Conservation (phyloP, 2,797 vertebrate species). For the Siniperca obscura region DNA sequence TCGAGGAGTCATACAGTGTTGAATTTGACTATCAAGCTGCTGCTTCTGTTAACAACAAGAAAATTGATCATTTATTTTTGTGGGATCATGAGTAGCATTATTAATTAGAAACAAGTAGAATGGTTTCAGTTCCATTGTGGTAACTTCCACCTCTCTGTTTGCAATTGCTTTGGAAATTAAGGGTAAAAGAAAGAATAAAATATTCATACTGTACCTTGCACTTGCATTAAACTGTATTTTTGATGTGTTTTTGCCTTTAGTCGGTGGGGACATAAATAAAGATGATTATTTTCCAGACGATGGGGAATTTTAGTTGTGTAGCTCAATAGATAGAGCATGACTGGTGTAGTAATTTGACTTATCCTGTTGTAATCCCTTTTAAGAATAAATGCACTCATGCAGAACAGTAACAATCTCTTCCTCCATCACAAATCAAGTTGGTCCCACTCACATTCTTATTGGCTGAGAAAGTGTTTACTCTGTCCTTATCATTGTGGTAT, state of each 20-base stretch:
- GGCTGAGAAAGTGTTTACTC: slow-evolving; percentile 28
- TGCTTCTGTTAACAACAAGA: neutral
- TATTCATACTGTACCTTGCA: neutral
- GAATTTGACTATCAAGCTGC: neutral
- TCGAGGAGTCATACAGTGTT: neutral
- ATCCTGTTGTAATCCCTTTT: slow-evolving; percentile 36
- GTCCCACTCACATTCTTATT: slow-evolving; percentile 38
- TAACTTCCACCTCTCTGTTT: neutral
- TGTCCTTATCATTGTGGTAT: slow-evolving; percentile 6
- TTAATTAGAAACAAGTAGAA: neutral
- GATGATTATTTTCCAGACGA: neutral
- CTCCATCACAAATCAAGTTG: slow-evolving; percentile 23
- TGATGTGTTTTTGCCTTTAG: neutral
- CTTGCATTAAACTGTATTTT: neutral
- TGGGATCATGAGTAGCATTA: neutral
- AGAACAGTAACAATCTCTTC: slow-evolving; percentile 21
- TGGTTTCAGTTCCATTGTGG: slow-evolving; percentile 5
- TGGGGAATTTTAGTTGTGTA: slow-evolving; percentile 1
- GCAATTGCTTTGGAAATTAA: neutral
- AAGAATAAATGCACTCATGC: slow-evolving; percentile 29
- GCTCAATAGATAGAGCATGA: neutral
- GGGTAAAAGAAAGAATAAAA: neutral
- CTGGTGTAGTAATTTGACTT: slow-evolving; percentile 20
- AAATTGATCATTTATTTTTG: neutral
- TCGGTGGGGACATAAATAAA: neutral